These are phyloP conservation scores for Archips crataeganus DNA, from an alignment of 2,888 invertebrate species.

Conservation along the genomic window DNA sequence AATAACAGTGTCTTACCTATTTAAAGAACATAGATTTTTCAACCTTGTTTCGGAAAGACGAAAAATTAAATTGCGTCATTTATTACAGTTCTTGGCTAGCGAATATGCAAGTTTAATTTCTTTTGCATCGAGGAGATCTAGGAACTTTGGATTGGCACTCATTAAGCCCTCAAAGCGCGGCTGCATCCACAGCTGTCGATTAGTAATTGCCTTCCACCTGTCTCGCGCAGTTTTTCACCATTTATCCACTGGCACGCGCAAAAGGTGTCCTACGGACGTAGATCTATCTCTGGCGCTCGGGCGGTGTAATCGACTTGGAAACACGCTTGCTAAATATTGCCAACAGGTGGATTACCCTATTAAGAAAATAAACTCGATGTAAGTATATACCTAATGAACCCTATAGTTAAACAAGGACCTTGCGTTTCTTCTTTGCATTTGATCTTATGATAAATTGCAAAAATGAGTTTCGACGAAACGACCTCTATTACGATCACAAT, in stretches of 20 bases:
- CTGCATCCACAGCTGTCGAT: conserved; percentile 73
- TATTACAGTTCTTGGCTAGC: background rate
- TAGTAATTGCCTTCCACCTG: conserved; percentile 76
- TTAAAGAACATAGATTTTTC: background rate
- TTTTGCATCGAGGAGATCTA: conserved; percentile 33
- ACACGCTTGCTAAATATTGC: conserved; percentile 48
- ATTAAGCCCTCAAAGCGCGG: conserved; percentile 62
- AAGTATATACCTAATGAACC: conserved; percentile 31
- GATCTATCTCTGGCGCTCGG: conserved; percentile 69
- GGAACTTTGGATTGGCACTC: conserved; percentile 60
- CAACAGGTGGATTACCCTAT: conserved; percentile 72
- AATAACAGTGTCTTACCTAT: background rate
- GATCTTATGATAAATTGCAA: background rate
- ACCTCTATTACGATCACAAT: background rate
- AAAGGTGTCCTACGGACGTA: conserved; percentile 62
- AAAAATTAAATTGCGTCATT: background rate
- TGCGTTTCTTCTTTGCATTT: background rate
- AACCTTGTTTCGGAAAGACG: background rate
- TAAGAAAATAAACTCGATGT: conserved; percentile 52
- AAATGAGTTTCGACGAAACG: background rate
- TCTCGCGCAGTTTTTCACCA: conserved; percentile 50
- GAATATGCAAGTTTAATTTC: background rate
- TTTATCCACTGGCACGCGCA: conserved; percentile 60
- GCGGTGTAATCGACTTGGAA: conserved; percentile 68
- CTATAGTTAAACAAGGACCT: conserved; percentile 19